Percentiles rank a stretch among this genome's conserved stretches.
These are phyloP conservation scores for Calosoma granatense DNA, from an alignment of 1,140 invertebrate genomes.

Conservation along the genomic window DNA sequence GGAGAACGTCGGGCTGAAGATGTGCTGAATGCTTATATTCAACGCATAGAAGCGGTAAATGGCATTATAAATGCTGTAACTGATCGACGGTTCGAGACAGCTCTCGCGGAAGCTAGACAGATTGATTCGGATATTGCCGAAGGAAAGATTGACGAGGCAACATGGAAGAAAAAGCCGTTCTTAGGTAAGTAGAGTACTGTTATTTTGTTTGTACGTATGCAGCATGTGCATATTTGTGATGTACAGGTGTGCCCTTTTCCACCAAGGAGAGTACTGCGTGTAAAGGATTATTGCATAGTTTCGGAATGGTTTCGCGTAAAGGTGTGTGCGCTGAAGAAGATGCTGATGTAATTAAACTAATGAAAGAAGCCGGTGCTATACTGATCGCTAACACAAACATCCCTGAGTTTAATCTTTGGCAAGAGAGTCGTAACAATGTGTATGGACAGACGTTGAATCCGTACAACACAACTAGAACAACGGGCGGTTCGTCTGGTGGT, in stretches of 20 bases:
- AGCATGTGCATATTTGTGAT: not conserved
- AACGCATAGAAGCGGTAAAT: conserved; percentile 72
- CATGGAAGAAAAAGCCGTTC: conserved; percentile 55
- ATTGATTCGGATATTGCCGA: conserved; percentile 56
- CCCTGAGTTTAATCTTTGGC: conserved; percentile 80
- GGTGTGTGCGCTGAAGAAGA: conserved; percentile 52
- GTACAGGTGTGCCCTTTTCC: conserved; percentile 68
- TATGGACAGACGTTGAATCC: conserved; percentile 90
- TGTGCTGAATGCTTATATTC: conserved; percentile 63
- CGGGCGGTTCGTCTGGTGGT: conserved; percentile 79
- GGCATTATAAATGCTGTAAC: conserved; percentile 70
- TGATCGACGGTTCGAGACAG: conserved; percentile 63
- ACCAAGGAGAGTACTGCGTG: conserved; percentile 48
- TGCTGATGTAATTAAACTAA: conserved; percentile 59
- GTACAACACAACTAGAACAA: conserved; percentile 70
- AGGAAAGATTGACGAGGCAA: conserved; percentile 40
- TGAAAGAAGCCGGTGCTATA: conserved; percentile 78
- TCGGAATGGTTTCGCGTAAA: conserved; percentile 49
- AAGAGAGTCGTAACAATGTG: conserved; percentile 81
- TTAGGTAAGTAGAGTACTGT: conserved; percentile 44
- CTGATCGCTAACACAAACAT: conserved; percentile 79
- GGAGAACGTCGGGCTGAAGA: conserved; percentile 53
- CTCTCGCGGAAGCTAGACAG: conserved; percentile 61
- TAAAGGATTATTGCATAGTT: conserved; percentile 51
- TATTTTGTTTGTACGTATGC: not conserved